These are phyloP conservation scores for Python bivittatus DNA, from an alignment of 2,113 vertebrate species.

Conservation along the genomic window DNA sequence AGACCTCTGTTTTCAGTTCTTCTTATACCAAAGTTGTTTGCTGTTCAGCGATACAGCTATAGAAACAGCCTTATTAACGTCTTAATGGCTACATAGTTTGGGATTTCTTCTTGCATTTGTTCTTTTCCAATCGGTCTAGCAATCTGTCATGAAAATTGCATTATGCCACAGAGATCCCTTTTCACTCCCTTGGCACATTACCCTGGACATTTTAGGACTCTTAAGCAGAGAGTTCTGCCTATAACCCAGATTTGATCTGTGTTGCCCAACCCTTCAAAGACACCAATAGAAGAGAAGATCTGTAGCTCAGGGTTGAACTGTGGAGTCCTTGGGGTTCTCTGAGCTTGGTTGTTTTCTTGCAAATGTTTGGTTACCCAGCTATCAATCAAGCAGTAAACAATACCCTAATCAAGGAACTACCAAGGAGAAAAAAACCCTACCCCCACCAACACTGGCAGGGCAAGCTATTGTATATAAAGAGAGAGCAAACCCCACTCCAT, in stretches of 20 bases:
- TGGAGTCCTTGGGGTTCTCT: no score
- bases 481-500: no score
- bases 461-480: no score
- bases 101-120: fast-evolving
- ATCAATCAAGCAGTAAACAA: no score
- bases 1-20: neutral
- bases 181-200: neutral
- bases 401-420: no score
- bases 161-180: neutral
- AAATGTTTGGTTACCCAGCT: no score
- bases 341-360: no score
- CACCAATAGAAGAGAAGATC: no score
- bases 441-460: no score
- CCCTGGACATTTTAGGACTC: neutral
- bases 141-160: neutral
- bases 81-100: neutral
- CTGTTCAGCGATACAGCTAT: neutral
- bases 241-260: fast-evolving
- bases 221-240: neutral
- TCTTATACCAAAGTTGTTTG: neutral
- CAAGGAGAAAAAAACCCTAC: no score
- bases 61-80: fast-evolving
- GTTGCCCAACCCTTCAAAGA: no score
- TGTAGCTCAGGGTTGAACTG: no score
- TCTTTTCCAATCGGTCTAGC: neutral